These are phyloP conservation scores for Aphelocoma californica DNA, from an alignment of 2,797 vertebrate genomes.

Conservation along the genomic window DNA sequence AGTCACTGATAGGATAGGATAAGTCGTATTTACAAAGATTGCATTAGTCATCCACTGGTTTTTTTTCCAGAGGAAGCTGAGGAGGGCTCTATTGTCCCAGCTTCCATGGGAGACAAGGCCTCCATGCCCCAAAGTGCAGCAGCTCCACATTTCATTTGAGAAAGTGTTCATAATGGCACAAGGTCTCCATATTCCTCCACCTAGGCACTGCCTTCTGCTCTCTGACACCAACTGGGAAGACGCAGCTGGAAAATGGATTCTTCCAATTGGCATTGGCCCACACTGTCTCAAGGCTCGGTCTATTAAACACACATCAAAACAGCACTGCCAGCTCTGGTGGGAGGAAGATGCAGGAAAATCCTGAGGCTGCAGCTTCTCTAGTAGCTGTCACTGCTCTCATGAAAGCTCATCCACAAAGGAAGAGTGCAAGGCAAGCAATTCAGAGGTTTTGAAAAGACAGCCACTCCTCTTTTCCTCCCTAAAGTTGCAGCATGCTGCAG, in stretches of 20 bases:
- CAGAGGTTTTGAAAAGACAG: neutral
- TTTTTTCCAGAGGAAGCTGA: conserved; percentile 6
- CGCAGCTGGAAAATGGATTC: neutral
- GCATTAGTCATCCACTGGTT: conserved; percentile 38
- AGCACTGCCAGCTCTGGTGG: neutral
- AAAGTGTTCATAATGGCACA: rapidly evolving
- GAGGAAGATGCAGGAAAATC: neutral
- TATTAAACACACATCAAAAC: neutral
- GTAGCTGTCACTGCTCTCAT: conserved; percentile 26
- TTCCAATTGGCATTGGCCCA: neutral
- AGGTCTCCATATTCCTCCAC: neutral
- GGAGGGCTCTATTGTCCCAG: neutral
- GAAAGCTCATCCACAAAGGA: conserved; percentile 15
- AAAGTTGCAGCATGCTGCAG: neutral
- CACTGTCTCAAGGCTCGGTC: neutral
- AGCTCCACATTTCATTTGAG: neutral
- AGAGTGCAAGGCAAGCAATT: conserved; percentile 47
- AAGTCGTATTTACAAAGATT: conserved; percentile 45
- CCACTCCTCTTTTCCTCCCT: neutral
- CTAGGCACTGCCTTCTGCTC: neutral
- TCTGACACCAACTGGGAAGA: neutral
- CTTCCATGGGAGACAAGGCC: neutral
- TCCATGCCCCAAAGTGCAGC: rapidly evolving
- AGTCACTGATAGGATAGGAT: conserved; percentile 41
- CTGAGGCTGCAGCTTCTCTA: conserved; percentile 34